These are phyloP conservation scores for Hylyphantes graminicola DNA, from an alignment of 1,140 invertebrate species.

Conservation along the genomic window DNA sequence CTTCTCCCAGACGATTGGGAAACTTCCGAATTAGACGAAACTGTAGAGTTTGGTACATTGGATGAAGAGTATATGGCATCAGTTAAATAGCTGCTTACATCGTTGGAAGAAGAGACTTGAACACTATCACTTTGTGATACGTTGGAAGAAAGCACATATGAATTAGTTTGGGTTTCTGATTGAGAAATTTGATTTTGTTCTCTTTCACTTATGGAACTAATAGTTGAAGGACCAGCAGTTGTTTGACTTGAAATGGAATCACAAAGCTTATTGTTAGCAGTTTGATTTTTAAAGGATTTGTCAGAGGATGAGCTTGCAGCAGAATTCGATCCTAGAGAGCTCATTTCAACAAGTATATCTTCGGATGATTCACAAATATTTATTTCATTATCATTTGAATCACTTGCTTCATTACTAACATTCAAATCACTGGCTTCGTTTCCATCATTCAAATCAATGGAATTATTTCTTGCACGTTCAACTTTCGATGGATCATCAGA, in stretches of 20 bases:
- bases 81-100: neutral
- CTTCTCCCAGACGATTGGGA: neutral
- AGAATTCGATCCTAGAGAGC: neutral
- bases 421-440: neutral
- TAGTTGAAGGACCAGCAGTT: neutral
- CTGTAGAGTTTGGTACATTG: neutral
- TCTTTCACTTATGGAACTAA: neutral
- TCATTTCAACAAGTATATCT: neutral
- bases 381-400: neutral
- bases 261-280: neutral
- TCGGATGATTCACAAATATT: slow-evolving; percentile 41
- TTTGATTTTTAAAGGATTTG: neutral
- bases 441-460: neutral
- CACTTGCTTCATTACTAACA: neutral
- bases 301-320: slow-evolving; percentile 37
- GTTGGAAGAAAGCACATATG: neutral
- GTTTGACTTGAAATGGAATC: slow-evolving; percentile 18
- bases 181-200: slow-evolving; percentile 33
- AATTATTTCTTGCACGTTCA: no score
- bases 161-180: slow-evolving; percentile 3
- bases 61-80: slow-evolving; percentile 41
- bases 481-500: neutral
- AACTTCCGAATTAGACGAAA: slow-evolving; percentile 41
- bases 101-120: slow-evolving; percentile 37
- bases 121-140: neutral